A percentile compares a stretch with the other conserved stretches of the same genome.
These are phyloP conservation scores for Drosophila falleni DNA, from an alignment of 2,888 invertebrate genomes.

Conservation along the genomic window DNA sequence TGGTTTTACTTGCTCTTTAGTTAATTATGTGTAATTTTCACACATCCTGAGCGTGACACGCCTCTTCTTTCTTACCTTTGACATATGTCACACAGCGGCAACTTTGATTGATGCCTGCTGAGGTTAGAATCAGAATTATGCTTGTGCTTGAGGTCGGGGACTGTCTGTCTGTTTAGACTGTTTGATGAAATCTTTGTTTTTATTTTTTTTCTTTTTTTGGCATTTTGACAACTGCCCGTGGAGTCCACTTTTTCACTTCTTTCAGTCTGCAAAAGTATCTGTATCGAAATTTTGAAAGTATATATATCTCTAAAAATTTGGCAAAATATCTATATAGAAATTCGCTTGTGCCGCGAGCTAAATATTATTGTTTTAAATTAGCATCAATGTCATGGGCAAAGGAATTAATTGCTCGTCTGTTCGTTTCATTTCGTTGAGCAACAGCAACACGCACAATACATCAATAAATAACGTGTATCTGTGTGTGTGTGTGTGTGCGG, in stretches of 20 bases:
- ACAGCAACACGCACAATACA: constrained; percentile 25
- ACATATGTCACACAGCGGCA: constrained; percentile 64
- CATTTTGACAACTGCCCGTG: constrained; percentile 14
- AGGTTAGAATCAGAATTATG: too few species aligned
- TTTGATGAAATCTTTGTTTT: not conserved
- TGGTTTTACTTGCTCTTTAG: constrained; percentile 16
- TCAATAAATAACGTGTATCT: constrained; percentile 27
- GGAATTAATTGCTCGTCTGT: constrained; percentile 64
- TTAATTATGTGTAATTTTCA: constrained; percentile 62
- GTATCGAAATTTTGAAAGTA: constrained; percentile 6
- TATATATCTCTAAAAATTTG: constrained; percentile 17
- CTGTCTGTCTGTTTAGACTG: constrained; percentile 5
- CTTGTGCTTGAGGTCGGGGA: not conserved
- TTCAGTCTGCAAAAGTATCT: constrained; percentile 1
- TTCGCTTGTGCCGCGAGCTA: constrained; percentile 16
- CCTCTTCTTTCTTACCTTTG: constrained; percentile 62
- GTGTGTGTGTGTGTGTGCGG: not conserved
- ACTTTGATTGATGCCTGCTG: constrained; percentile 63
- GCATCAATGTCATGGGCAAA: constrained; percentile 78
- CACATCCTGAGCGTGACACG: constrained; percentile 45
- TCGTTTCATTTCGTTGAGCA: constrained; percentile 13
- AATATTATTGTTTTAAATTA: constrained; percentile 76
- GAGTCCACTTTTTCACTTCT: constrained; percentile 9
- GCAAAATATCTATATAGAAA: constrained; percentile 6
- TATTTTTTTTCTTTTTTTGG: constrained; percentile 16